phyloP scores from a whole-genome alignment of 2,888 invertebrate species.

The Drosophila nigricruria region DNA sequence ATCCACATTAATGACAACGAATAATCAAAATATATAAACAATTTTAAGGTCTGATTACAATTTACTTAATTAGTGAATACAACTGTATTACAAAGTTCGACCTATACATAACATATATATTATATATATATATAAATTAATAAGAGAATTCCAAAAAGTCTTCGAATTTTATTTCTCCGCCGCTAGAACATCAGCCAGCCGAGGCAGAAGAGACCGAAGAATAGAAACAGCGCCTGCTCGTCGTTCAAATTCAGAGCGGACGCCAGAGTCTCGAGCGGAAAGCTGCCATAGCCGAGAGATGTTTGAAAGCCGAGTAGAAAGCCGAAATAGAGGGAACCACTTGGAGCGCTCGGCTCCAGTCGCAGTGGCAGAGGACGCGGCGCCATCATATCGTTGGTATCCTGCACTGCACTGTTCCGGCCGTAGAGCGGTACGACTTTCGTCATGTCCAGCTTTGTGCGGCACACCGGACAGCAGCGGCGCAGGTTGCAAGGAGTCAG shows the following conservation, averaged over 20 bases:
- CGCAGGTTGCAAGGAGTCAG: neutral
- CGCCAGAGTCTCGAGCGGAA: neutral
- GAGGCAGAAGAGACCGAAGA: constrained; percentile 1
- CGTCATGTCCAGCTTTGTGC: neutral
- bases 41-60: constrained; percentile 1
- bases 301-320: constrained; percentile 6
- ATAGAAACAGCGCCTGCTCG: neutral
- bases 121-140: neutral
- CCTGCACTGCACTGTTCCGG: neutral
- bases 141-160: constrained; percentile 7
- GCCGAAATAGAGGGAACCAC: neutral
- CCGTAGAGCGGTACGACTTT: constrained; percentile 17
- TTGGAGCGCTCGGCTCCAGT: neutral
- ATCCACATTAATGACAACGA: constrained; percentile 1
- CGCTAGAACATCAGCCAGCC: constrained; percentile 1
- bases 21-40: constrained; percentile 2
- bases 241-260: constrained; percentile 1
- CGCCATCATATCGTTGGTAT: neutral
- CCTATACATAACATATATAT: neutral
- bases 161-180: neutral
- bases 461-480: constrained; percentile 12
- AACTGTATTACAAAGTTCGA: neutral
- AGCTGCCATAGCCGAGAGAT: neutral
- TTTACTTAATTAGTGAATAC: constrained; percentile 7
- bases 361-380: constrained; percentile 5